Conservation (phyloP, 2,797 vertebrate species). For the Muraenolepis orangiensis region DNA sequence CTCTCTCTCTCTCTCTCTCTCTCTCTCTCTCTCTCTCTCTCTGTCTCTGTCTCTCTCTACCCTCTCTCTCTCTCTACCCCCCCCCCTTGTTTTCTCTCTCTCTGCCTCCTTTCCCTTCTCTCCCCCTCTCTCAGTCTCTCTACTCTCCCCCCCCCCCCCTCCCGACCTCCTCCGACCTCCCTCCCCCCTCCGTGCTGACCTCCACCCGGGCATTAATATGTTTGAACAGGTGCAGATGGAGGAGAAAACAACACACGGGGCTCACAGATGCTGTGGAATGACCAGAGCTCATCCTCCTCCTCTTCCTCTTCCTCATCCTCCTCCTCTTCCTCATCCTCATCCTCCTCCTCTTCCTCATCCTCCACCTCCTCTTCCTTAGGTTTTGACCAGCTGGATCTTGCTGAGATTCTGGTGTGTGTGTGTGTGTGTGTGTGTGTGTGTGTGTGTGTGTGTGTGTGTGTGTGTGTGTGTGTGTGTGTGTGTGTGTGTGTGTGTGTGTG, state of each 20-base stretch:
- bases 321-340: slow-evolving; percentile 58
- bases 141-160: background rate
- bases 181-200: slow-evolving; percentile 22
- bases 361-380: slow-evolving; percentile 11
- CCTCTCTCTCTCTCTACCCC: background rate
- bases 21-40: too few relatives aligned
- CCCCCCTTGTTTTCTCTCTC: background rate
- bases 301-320: slow-evolving; percentile 18
- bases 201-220: slow-evolving; percentile 45
- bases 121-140: background rate
- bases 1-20: background rate
- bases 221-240: slow-evolving; percentile 75
- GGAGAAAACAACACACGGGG: slow-evolving; percentile 46
- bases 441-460: too few relatives aligned
- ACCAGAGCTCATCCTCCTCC: slow-evolving; percentile 46
- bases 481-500: slow-evolving; percentile 37
- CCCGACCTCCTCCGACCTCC: slow-evolving; percentile 26
- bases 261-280: slow-evolving; percentile 56
- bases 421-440: background rate
- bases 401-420: slow-evolving; percentile 31
- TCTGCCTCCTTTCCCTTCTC: background rate
- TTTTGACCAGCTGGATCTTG: slow-evolving; percentile 60
- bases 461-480: too few relatives aligned
- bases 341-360: slow-evolving; percentile 16
- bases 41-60: background rate